Evolutionary conservation across 2,113 vertebrate genomes (phyloP).

Genomic region (Cranoglanis bouderius): DNA sequence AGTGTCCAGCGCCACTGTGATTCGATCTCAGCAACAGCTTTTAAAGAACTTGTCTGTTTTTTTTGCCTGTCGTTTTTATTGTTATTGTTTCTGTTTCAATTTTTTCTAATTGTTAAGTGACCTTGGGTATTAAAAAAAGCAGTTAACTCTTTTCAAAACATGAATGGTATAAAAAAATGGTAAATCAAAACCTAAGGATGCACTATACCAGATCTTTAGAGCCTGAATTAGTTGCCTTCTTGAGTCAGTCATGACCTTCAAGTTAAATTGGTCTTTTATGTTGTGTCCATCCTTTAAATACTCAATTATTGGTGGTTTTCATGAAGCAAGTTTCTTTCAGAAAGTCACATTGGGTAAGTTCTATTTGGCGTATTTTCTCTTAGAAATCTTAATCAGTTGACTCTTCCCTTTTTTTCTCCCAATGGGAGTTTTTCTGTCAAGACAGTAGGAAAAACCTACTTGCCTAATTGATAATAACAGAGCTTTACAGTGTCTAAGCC

Average conservation of each 20-base stretch:
- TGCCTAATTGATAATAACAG: slow-evolving; percentile 70
- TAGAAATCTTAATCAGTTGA: slow-evolving; percentile 51
- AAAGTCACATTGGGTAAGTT: not conserved
- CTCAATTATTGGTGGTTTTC: not conserved
- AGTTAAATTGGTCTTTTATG: slow-evolving; percentile 65
- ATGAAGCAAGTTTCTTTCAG: not conserved
- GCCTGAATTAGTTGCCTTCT: slow-evolving; percentile 5
- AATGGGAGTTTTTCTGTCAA: slow-evolving; percentile 56
- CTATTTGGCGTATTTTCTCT: slow-evolving; percentile 47
- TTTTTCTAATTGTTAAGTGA: not conserved
- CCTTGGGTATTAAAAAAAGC: not conserved
- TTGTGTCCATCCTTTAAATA: slow-evolving; percentile 50
- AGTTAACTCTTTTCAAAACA: not conserved
- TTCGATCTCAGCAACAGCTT: not conserved
- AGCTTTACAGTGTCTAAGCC: slow-evolving; percentile 64
- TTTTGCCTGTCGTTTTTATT: not conserved
- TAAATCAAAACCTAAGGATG: not conserved
- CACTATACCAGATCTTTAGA: not conserved
- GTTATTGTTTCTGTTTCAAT: not conserved
- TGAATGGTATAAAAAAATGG: not conserved
- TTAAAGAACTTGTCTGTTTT: not conserved
- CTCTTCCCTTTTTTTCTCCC: slow-evolving; percentile 48
- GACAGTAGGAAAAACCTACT: slow-evolving; percentile 56
- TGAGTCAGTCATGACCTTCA: slow-evolving; percentile 55
- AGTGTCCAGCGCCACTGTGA: not conserved